Evolutionary conservation across 1,140 invertebrate genomes (phyloP).

Genomic region (Bicyclus anynana): DNA sequence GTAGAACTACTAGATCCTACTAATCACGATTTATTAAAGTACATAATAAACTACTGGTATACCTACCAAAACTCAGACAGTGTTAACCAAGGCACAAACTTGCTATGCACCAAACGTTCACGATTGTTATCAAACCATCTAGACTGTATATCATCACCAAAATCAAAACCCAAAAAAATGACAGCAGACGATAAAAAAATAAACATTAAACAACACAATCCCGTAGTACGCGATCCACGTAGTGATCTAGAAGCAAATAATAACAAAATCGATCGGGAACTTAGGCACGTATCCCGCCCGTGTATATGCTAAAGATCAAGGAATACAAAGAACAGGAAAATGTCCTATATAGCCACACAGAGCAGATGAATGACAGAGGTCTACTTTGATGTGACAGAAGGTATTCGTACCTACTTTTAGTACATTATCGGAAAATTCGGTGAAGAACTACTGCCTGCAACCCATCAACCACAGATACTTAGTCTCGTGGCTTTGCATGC

Average conservation of each 20-base stretch:
- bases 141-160: constrained; percentile 17
- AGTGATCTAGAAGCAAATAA: constrained; percentile 49
- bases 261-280: constrained; percentile 51
- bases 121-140: constrained; percentile 6
- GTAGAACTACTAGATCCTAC: too few relatives aligned
- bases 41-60: neutral
- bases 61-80: neutral
- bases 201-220: constrained; percentile 15
- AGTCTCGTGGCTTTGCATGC: too few relatives aligned
- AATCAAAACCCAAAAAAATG: constrained; percentile 22
- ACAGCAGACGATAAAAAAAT: constrained; percentile 12
- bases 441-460: too few relatives aligned
- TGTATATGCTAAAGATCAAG: constrained; percentile 37
- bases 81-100: neutral
- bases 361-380: constrained; percentile 10
- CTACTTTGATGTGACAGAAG: neutral
- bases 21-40: too few relatives aligned
- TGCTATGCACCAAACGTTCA: constrained; percentile 1
- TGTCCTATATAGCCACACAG: constrained; percentile 24
- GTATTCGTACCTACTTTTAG: too few relatives aligned
- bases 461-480: too few relatives aligned
- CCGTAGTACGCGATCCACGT: constrained; percentile 18
- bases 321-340: constrained; percentile 60
- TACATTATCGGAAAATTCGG: neutral
- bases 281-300: constrained; percentile 43